Base-by-base conservation (phyloP, 2,113 vertebrate species). In the Gallinago jamesoni region DNA sequence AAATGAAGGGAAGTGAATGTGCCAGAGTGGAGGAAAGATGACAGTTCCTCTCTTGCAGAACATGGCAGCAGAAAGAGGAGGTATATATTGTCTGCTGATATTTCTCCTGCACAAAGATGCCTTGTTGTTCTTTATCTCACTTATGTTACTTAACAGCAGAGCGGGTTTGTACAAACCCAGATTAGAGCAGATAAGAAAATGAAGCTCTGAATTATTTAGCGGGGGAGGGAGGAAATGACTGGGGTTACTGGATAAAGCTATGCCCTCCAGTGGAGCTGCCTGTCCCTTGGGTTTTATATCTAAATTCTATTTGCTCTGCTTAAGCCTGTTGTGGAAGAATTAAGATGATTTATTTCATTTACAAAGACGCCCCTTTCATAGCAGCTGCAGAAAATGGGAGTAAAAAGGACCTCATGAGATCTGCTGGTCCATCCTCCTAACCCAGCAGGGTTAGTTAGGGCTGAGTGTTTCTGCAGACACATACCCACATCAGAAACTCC, bases 131-230 rank as follows among this genome's bases (percentile, higher is more conserved):
- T 94, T 95, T 96, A 82, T 93, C 84, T 95, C 6, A 3, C 70
- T 93, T 56, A 8, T 88, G 88, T 91, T 94, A 92, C 89, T 94
- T 96, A 96, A 96, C 87, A 95, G 84, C 95, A 74, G 43, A 64
- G 74, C 67, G 59, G 78, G 90, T 90, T 97, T 96, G 89, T 94
- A 90, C 93, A 89, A 95, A 91, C 75, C 48, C 70, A 96, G 93
- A 96, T 96, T 91, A 87, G 19, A 94, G 72, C 31, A 96, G 90
- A 93, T 96, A 97, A 95, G 89, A 87, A 95, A 94, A 94, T 69
- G 57, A 95, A 94, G 74, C 59, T 93, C 87, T 95, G 89, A 95
- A 96, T 96, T 97, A 96, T 96, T 96, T 89, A 95, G 70, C 14
- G 6, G 53, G 50, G 62, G 33, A 89, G 66, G 84, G 81, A 79